These are phyloP conservation scores for Bostrychus sinensis DNA, from an alignment of 2,113 vertebrate genomes.

Conservation along the genomic window DNA sequence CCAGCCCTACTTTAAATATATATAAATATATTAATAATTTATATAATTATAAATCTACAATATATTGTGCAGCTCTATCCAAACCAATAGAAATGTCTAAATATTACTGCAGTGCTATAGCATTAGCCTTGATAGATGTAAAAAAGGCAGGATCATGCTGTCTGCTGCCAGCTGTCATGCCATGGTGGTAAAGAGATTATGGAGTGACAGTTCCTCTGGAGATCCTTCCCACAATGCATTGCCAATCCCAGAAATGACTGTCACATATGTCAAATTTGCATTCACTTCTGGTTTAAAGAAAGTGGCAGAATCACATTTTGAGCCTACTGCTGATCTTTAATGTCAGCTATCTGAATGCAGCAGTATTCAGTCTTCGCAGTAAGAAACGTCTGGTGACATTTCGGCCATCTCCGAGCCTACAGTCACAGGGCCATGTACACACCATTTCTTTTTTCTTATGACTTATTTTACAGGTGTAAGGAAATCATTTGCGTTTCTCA, in stretches of 20 bases:
- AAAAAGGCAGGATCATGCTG: background rate
- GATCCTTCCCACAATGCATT: background rate
- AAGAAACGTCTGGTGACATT: background rate
- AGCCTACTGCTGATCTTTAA: background rate
- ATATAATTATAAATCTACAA: too few species aligned
- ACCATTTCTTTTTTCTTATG: background rate
- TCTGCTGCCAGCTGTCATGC: background rate
- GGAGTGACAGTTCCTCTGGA: background rate
- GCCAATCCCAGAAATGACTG: background rate
- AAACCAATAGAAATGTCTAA: background rate
- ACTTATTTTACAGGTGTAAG: background rate
- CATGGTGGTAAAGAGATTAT: background rate
- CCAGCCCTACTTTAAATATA: too few species aligned
- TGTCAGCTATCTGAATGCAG: background rate
- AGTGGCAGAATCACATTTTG: background rate
- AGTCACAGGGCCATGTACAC: background rate
- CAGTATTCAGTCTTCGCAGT: background rate
- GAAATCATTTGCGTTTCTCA: background rate
- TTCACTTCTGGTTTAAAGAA: background rate
- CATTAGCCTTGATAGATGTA: background rate
- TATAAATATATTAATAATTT: too few species aligned
- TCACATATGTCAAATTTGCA: background rate
- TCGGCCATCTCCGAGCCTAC: background rate
- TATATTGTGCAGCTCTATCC: too few species aligned
- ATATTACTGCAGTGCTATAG: background rate